These are phyloP conservation scores for Drusus annulatus DNA, from an alignment of 1,140 invertebrate genomes.

Conservation along the genomic window DNA sequence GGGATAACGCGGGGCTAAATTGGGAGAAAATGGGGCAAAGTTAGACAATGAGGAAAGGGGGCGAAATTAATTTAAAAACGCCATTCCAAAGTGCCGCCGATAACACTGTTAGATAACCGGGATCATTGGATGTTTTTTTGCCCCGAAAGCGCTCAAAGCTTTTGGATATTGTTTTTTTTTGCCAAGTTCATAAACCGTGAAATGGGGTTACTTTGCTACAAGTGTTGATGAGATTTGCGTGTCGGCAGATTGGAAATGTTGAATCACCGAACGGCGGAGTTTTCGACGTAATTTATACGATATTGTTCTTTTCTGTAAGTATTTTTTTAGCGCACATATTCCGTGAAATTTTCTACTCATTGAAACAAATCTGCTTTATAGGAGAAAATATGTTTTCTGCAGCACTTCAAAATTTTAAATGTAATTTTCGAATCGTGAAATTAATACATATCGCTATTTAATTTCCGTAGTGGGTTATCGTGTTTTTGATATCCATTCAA, in stretches of 20 bases:
- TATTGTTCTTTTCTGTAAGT: too few species aligned
- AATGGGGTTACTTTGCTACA: conserved; percentile 21
- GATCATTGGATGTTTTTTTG: background rate
- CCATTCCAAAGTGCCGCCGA: conserved; percentile 12
- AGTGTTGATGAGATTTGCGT: conserved; percentile 21
- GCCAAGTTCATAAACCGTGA: conserved; percentile 30
- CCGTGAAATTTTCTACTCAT: too few species aligned
- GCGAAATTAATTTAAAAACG: conserved; percentile 31
- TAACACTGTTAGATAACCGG: conserved; percentile 23
- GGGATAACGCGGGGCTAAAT: too few species aligned
- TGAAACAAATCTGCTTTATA: too few species aligned
- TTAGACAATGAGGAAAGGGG: background rate
- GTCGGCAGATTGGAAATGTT: background rate
- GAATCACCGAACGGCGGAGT: background rate
- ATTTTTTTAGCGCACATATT: too few species aligned
- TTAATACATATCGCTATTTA: too few species aligned
- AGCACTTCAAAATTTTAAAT: too few species aligned
- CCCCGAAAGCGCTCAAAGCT: background rate
- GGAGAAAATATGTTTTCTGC: too few species aligned
- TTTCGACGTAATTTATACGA: background rate
- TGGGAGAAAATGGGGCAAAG: background rate
- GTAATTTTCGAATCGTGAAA: too few species aligned
- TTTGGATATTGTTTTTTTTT: conserved; percentile 21
- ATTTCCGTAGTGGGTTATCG: too few species aligned
- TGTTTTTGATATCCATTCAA: too few species aligned